phyloP scores from a whole-genome alignment of 2,113 vertebrate species.

The Spermophilus dauricus region DNA sequence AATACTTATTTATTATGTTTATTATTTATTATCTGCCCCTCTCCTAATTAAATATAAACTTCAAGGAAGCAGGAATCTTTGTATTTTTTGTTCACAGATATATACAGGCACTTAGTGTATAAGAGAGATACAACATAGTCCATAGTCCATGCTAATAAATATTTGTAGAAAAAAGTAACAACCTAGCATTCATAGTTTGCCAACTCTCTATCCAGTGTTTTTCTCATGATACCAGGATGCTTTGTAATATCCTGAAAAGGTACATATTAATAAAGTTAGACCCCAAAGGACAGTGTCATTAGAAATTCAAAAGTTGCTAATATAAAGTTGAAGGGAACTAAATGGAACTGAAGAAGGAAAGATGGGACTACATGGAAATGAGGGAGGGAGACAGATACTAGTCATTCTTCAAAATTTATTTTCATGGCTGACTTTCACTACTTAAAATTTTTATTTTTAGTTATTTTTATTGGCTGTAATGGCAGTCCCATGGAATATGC shows the following conservation, averaged over 20 bases:
- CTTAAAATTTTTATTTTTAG: conserved; percentile 40
- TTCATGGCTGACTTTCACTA: neutral
- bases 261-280: conserved; percentile 21
- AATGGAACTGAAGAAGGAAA: conserved; percentile 6
- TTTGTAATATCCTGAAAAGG: neutral
- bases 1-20: conserved; percentile 3
- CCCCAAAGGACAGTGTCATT: neutral
- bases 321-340: neutral
- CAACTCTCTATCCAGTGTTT: neutral
- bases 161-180: neutral
- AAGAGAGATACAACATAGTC: neutral
- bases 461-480: neutral
- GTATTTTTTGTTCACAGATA: neutral
- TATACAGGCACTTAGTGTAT: neutral
- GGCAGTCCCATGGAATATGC: neutral
- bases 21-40: neutral
- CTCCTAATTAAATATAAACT: neutral
- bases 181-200: neutral
- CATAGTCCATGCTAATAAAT: neutral
- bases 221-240: neutral
- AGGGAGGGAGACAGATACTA: neutral
- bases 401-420: neutral
- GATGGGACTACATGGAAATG: neutral
- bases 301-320: neutral
- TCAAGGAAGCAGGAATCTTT: neutral